phyloP scores from a whole-genome alignment of 2,888 invertebrate genomes.

The Pseudococcus viburni region DNA sequence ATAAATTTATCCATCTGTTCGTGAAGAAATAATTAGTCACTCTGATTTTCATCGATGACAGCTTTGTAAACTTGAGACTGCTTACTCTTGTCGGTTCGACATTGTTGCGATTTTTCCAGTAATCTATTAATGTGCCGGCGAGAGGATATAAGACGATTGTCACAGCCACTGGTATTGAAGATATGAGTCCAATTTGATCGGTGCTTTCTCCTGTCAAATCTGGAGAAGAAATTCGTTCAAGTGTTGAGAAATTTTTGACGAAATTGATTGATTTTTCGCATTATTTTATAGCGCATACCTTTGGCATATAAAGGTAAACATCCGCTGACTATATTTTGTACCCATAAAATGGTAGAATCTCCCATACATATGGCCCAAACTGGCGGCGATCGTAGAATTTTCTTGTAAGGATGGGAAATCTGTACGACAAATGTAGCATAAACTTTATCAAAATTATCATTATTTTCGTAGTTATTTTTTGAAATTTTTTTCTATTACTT shows the following conservation, averaged over 20 bases:
- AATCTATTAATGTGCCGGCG: not conserved
- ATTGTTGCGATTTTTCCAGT: not conserved
- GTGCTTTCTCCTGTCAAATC: not conserved
- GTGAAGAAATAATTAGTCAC: not conserved
- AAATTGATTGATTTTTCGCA: not conserved
- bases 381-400: not conserved
- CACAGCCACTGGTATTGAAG: not conserved
- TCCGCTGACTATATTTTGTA: not conserved
- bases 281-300: not conserved
- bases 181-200: not conserved
- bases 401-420: not conserved
- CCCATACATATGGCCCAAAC: not conserved
- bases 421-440: not conserved
- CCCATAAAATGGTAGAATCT: not conserved
- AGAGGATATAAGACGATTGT: not conserved
- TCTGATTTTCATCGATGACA: not conserved
- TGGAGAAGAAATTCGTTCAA: not conserved
- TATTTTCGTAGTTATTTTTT: not conserved
- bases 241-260: not conserved
- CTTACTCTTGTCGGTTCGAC: not conserved
- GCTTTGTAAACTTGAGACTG: not conserved
- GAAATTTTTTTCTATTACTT: not conserved
- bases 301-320: conserved; percentile 21
- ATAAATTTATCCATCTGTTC: not conserved
- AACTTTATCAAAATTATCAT: not conserved